phyloP scores from a whole-genome alignment of 2,797 vertebrate species.

The Paedocypris micromegethes region DNA sequence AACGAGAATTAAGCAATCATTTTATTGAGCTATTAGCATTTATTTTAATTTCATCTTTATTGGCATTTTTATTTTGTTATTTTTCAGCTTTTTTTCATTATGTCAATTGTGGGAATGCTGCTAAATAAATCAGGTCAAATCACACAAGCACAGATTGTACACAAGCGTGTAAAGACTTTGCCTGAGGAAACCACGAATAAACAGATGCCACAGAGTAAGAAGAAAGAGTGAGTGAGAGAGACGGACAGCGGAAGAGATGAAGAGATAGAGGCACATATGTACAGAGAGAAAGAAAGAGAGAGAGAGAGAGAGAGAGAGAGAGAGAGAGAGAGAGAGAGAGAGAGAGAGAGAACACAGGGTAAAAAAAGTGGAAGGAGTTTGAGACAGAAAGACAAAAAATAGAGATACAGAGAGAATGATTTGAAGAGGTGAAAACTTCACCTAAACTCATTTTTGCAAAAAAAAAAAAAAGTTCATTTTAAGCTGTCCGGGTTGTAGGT shows the following conservation, averaged over 20 bases:
- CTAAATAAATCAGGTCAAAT: slow-evolving; percentile 33
- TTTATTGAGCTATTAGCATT: too few relatives aligned
- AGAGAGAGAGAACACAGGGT: too few relatives aligned
- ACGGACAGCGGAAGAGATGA: too few relatives aligned
- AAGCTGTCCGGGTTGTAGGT: slow-evolving; percentile 29
- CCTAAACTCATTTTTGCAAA: slow-evolving; percentile 29
- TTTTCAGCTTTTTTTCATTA: slow-evolving; percentile 11
- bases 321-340: too few relatives aligned
- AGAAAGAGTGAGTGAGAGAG: too few relatives aligned
- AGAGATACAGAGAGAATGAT: slow-evolving; percentile 2
- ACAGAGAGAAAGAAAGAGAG: too few relatives aligned
- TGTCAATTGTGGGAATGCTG: slow-evolving; percentile 18
- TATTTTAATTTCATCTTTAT: too few relatives aligned
- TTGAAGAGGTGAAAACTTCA: slow-evolving; percentile 24
- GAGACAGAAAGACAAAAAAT: not conserved
- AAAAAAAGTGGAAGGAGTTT: too few relatives aligned
- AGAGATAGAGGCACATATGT: too few relatives aligned
- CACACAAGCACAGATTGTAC: slow-evolving; percentile 29
- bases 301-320: too few relatives aligned
- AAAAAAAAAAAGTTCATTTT: slow-evolving; percentile 21
- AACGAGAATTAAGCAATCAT: too few relatives aligned
- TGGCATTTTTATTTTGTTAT: too few relatives aligned
- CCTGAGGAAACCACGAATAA: slow-evolving; percentile 12
- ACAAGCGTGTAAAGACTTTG: slow-evolving; percentile 10
- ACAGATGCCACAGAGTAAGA: slow-evolving; percentile 11